A percentile compares a stretch with the other conserved stretches of the same genome.
These are phyloP conservation scores for Ochropacha duplaris DNA, from an alignment of 2,888 invertebrate genomes.

Conservation along the genomic window DNA sequence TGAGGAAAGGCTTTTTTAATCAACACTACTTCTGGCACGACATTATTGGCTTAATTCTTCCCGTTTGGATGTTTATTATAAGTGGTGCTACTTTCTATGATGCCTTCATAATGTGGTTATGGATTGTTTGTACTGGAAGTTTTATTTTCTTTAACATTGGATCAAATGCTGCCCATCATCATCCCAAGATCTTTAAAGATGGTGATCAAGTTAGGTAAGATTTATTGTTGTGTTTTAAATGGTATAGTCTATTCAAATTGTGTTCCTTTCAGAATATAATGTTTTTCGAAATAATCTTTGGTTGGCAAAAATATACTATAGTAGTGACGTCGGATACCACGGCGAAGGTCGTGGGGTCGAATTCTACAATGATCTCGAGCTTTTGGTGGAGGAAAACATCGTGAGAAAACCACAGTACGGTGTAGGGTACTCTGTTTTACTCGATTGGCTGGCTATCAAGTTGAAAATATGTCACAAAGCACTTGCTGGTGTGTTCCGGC, in stretches of 20 bases:
- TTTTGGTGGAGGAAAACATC: too few relatives aligned
- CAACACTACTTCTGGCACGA: slow-evolving; percentile 65
- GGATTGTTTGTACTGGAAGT: slow-evolving; percentile 82
- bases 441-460: too few relatives aligned
- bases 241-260: too few relatives aligned
- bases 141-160: slow-evolving; percentile 85
- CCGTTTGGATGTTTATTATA: slow-evolving; percentile 66
- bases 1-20: slow-evolving; percentile 49
- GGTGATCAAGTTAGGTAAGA: slow-evolving; percentile 86
- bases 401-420: too few relatives aligned
- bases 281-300: too few relatives aligned
- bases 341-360: too few relatives aligned
- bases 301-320: background rate
- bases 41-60: slow-evolving; percentile 58
- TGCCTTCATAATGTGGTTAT: slow-evolving; percentile 80
- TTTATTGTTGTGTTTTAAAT: background rate
- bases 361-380: too few relatives aligned
- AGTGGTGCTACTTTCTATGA: slow-evolving; percentile 52
- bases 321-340: too few relatives aligned
- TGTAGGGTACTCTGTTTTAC: too few relatives aligned
- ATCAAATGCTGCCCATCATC: slow-evolving; percentile 91
- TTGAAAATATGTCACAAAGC: too few relatives aligned
- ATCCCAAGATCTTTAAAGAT: slow-evolving; percentile 91
- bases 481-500: too few relatives aligned
- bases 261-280: background rate